Evolutionary conservation across 2,888 invertebrate species (phyloP), one percentile per base, ranked within the genome.

Genomic region (Balanococcus diminutus): DNA sequence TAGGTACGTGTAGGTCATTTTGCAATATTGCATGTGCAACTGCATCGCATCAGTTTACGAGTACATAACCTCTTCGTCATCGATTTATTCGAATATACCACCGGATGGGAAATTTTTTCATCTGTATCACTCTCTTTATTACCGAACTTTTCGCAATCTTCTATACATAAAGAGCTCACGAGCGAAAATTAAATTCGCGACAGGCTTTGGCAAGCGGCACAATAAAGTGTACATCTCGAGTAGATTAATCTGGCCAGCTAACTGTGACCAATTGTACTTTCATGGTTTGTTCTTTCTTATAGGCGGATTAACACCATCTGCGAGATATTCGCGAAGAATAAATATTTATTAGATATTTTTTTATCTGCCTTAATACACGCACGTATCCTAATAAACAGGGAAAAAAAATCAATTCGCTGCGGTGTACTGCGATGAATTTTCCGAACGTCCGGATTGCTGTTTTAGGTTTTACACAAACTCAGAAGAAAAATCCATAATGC

Each of bases 201-300:
- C 31, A 67, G 28, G 67, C 28, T 67, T 56, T 67, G 67, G 67
- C 67, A 67, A 67, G 28, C 16, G 19, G 28, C 61, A 25, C 42
- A 2, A 42, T 42, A 14, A 42, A 42, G 42, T 42, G 42, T 42
- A 22, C 22, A 22, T 56, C n/a, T 46, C 2, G 2, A 22, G 11
- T 56, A 16, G 28, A 25, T 67, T 67, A 67, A 67, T 67, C 67
- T 28, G 67, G 25, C 16, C 67, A 28, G 28, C 28, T 14, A 28
- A 67, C 67, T 67, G 67, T 67, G 67, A 67, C 67, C 28, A 67
- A 67, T 67, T 67, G 28, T 67, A 16, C 67, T 67, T 67, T 67
- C 28, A 67, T 67, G 67, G 28, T 67, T 67, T 4, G 14, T 67
- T 67, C 28, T 67, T 67, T 67, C 14, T 25, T 14, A 28, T 67